Conservation (phyloP, 2,888 invertebrate species). For the Oligia fasciuncula region DNA sequence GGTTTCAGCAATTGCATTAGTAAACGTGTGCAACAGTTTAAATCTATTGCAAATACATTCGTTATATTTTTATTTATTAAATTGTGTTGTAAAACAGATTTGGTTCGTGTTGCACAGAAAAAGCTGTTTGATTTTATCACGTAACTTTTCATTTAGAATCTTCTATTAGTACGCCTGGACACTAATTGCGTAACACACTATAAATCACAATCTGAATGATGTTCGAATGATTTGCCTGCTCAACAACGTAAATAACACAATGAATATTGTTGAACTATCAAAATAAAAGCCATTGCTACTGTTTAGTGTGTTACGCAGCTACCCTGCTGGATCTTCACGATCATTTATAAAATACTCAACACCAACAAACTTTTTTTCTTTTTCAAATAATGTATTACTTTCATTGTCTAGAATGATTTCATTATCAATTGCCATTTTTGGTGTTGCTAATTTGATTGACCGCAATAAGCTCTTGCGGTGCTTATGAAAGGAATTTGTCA, state of each 20-base stretch:
- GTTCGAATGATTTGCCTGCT: no score
- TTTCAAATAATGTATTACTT: conserved; percentile 6
- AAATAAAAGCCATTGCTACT: no score
- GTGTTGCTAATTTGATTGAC: conserved; percentile 39
- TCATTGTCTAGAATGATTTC: conserved; percentile 5
- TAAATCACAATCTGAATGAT: not conserved
- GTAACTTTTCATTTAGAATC: not conserved
- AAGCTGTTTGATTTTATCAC: not conserved
- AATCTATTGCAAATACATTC: conserved; percentile 1
- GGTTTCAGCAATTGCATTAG: not conserved
- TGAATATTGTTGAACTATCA: not conserved
- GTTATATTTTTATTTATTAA: not conserved
- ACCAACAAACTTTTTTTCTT: not conserved
- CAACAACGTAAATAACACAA: not conserved
- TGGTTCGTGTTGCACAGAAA: not conserved
- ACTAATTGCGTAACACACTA: no score
- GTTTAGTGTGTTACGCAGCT: not conserved
- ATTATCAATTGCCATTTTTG: conserved; percentile 20
- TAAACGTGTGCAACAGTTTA: not conserved
- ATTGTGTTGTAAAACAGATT: not conserved
- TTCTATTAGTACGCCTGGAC: not conserved
- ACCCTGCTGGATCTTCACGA: not conserved
- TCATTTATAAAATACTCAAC: not conserved
- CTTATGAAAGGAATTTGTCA: conserved; percentile 13
- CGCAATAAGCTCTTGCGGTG: conserved; percentile 8